phyloP scores from a whole-genome alignment of 2,113 vertebrate genomes.

The Xyrauchen texanus region DNA sequence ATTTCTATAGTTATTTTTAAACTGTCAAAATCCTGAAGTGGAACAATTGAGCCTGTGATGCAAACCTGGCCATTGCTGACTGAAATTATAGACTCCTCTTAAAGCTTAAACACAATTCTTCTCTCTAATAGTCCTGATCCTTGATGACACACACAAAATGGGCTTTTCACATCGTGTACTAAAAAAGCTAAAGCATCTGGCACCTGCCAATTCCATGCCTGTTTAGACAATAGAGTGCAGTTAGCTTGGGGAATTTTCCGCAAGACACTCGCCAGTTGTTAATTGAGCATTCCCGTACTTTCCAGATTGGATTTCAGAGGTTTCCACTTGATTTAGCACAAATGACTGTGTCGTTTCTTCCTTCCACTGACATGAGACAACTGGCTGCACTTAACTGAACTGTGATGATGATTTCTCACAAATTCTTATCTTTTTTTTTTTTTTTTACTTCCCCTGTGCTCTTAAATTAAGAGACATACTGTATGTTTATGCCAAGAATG shows the following conservation, averaged over 20 bases:
- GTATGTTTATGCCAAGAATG: not conserved
- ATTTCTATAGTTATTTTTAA: no score
- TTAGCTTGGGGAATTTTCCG: conserved; percentile 4
- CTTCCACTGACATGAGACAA: not conserved
- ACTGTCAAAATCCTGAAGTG: no score
- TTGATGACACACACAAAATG: no score
- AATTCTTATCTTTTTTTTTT: not conserved
- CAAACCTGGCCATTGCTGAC: no score
- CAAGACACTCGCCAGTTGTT: not conserved
- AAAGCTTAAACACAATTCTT: no score
- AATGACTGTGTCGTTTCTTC: not conserved
- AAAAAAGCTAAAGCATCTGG: not conserved
- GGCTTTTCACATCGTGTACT: no score
- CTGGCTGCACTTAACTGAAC: not conserved
- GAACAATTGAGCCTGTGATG: no score
- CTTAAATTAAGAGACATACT: not conserved
- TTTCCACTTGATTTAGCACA: not conserved
- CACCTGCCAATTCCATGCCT: not conserved
- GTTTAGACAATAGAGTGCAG: conserved; percentile 2
- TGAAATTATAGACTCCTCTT: no score
- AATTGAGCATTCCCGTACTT: conserved; percentile 1
- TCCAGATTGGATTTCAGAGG: conserved; percentile 19
- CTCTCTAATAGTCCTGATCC: no score
- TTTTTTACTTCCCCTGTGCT: not conserved
- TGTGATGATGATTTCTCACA: not conserved